Base-by-base conservation (phyloP, 2,113 vertebrate species). In the Tichodroma muraria region DNA sequence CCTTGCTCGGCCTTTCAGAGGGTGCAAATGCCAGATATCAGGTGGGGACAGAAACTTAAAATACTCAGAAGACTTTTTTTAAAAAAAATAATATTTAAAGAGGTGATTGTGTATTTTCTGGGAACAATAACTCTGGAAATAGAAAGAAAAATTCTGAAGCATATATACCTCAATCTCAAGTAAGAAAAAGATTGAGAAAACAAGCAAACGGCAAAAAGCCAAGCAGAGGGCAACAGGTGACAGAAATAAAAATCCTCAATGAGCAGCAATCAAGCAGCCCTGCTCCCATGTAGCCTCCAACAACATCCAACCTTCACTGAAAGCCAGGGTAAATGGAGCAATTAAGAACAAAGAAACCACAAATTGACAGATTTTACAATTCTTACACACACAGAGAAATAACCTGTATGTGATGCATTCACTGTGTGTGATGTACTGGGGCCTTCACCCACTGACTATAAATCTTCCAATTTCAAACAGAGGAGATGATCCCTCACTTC, bases 331-430 rank as follows among this genome's bases (percentile, higher is more conserved):
- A 83, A 89, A 78, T 13, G 11, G 6, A 22, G 54, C 76, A 93
- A 90, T 90, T 95, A 95, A 64, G 68, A 89, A 89, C 57, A 92
- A 86, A 86, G 64, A 84, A 86, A 89, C 86, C 90, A 92, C 77
- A 80, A 68, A 68, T 7, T 44, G 35, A 45, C 40, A 68, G 47
- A 68, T 84, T 84, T 84, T 80, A 75, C 56, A 63, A 8, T 27
- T 90, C 75, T 44, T 42, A 69, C 12, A 65, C 22, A 22, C 12
- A 27, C 2, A 10, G 12, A 73, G 28, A 71, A 91, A 85, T 12
- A 63, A 88, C 13, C 12, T 13, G 12, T 3, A 18, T 2, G n/a
- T 20, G 49, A 63, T 44, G 64, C 27, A 44, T 37, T 30, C 42
- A 24, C 31, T 11, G 54, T 23, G 21, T 82, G 71, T 42, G 31